A percentile compares a stretch with the other conserved stretches of the same genome.
Conservation (phyloP, 2,888 invertebrate species). For the Leptopilina drosophilae region DNA sequence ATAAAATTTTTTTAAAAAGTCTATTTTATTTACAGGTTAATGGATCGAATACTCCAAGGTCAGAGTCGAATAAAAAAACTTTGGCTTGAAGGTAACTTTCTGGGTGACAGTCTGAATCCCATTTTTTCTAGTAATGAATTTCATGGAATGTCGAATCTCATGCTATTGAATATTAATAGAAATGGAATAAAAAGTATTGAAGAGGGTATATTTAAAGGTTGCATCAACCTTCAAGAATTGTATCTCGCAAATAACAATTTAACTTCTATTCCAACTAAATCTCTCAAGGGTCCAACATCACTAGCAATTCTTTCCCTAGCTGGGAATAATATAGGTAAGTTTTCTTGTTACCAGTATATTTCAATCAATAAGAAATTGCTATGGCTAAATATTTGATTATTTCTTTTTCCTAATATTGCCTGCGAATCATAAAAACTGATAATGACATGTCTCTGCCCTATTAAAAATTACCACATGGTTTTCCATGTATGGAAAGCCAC, state of each 20-base stretch:
- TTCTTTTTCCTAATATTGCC: too few species aligned
- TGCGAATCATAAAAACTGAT: too few species aligned
- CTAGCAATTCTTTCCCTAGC: constrained; percentile 86
- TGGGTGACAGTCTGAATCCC: constrained; percentile 93
- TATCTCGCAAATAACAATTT: constrained; percentile 90
- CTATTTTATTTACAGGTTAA: constrained; percentile 69
- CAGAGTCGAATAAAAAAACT: constrained; percentile 84
- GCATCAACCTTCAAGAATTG: constrained; percentile 87
- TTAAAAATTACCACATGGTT: too few species aligned
- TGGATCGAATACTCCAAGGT: constrained; percentile 85
- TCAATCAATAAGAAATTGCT: too few species aligned
- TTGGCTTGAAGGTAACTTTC: constrained; percentile 87
- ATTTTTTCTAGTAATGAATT: constrained; percentile 93
- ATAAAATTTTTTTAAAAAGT: too few species aligned
- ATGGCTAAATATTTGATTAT: too few species aligned
- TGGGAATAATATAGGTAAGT: constrained; percentile 87
- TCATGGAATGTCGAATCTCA: constrained; percentile 85
- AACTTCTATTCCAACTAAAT: constrained; percentile 85
- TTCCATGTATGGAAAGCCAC: too few species aligned
- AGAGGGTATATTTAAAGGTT: constrained; percentile 91
- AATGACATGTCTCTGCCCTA: too few species aligned
- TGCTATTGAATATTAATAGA: constrained; percentile 87
- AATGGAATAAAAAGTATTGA: constrained; percentile 90
- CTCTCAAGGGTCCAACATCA: constrained; percentile 88
- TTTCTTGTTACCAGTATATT: too few species aligned